These are phyloP conservation scores for Ursus arctos DNA, from an alignment of 2,113 vertebrate genomes.

Conservation along the genomic window DNA sequence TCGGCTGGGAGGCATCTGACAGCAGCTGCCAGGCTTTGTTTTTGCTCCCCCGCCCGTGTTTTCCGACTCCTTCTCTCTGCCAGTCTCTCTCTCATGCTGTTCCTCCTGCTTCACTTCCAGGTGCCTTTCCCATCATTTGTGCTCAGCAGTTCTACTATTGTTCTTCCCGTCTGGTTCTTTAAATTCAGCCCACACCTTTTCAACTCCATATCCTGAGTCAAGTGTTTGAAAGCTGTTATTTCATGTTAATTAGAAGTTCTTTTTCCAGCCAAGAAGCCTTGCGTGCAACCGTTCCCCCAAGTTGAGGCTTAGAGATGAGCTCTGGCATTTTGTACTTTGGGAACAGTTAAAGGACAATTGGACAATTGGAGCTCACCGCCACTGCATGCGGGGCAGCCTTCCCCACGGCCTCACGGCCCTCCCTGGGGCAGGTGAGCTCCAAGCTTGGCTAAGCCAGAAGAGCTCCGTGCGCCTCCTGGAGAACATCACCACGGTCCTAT, in stretches of 20 bases:
- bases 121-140: constrained; percentile 58
- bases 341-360: background rate
- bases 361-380: background rate
- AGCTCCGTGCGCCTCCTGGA: fast-evolving
- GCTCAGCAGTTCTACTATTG: constrained; percentile 27
- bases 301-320: background rate
- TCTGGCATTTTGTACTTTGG: background rate
- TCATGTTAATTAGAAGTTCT: constrained; percentile 78
- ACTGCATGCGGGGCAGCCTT: background rate
- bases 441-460: background rate
- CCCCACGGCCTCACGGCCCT: fast-evolving
- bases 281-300: constrained; percentile 12
- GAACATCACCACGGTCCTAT: background rate
- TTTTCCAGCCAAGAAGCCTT: constrained; percentile 66
- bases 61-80: background rate
- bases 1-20: fast-evolving
- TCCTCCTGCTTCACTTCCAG: background rate
- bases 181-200: constrained; percentile 79
- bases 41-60: background rate
- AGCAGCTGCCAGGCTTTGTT: background rate
- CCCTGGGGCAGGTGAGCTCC: background rate
- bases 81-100: background rate
- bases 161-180: constrained; percentile 69
- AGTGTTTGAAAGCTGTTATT: constrained; percentile 79
- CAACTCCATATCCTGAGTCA: constrained; percentile 69